Evolutionary conservation across 2,797 vertebrate species (phyloP), one percentile per base, ranked within the genome.

Genomic region (Hyperoplus lanceolatus): DNA sequence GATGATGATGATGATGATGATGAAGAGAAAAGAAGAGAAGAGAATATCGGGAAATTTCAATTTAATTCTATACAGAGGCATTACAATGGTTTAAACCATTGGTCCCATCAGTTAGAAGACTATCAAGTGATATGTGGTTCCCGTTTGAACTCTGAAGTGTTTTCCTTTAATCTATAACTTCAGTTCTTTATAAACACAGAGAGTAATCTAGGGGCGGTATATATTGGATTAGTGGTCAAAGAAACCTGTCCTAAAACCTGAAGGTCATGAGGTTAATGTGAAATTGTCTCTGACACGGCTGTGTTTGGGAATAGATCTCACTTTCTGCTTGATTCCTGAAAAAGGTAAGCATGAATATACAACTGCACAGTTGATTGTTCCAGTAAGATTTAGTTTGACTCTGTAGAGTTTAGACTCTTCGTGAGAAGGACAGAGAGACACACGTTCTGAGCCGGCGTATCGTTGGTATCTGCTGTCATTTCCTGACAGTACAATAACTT

Each of bases 401-500:
- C 71, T 84, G 61, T 21, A 50, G 73, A 77, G 80, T 87, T 90
- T 78, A 5, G 79, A 45, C 75, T 80, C 80, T 72, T 65, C 73
- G 85, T 69, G 68, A 83, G 82, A 87, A 84, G 42, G 43, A 36
- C 83, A 80, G 29, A 50, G 15, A 85, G 72, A 77, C 82, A 36
- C 51, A 75, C 11, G 18, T 48, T 46, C 86, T 39, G 85, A 85
- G 77, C 72, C 73, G 67, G 82, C 49, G 5, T 75, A 82, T 89
- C 82, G 54, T 59, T 56, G 69, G 73, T 74, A 77, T 91, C 85
- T 72, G 71, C 85, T 88, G 89, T 91, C 86, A 87, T 90, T 87
- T 93, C 73, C 80, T 93, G 90, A 90, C 88, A 76, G 79, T 74
- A 84, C 85, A 76, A 88, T 91, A 87, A 91, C 88, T 90, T 92